phyloP scores from a whole-genome alignment of 2,888 invertebrate genomes.

The Trisateles emortualis region DNA sequence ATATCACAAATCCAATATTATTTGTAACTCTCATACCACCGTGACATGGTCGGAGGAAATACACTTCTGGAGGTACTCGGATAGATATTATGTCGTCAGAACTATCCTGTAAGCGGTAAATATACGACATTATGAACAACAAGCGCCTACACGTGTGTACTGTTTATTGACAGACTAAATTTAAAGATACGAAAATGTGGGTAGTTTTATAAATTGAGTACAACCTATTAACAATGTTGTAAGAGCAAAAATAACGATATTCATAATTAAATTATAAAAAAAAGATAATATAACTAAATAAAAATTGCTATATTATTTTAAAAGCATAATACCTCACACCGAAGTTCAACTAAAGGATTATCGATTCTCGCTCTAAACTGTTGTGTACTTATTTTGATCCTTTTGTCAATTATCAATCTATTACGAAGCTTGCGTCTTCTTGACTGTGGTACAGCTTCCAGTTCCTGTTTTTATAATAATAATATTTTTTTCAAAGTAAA shows the following conservation, averaged over 20 bases:
- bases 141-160: background rate
- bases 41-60: constrained; percentile 57
- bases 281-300: too few species aligned
- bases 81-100: constrained; percentile 58
- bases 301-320: too few species aligned
- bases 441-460: constrained; percentile 56
- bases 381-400: constrained; percentile 54
- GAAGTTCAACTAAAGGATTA: constrained; percentile 62
- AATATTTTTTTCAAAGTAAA: background rate
- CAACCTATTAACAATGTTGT: too few species aligned
- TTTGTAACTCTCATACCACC: constrained; percentile 46
- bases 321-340: constrained; percentile 65
- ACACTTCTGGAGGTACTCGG: constrained; percentile 52
- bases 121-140: background rate
- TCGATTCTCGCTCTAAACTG: constrained; percentile 61
- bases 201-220: background rate
- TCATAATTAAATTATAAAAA: too few species aligned
- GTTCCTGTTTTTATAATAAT: constrained; percentile 55
- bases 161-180: constrained; percentile 1
- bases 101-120: constrained; percentile 51
- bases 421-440: constrained; percentile 59
- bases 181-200: constrained; percentile 10
- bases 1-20: constrained; percentile 43
- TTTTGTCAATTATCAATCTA: constrained; percentile 69
- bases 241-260: background rate